Conservation (phyloP, 2,888 invertebrate genomes). For the Parasteatoda lunata region DNA sequence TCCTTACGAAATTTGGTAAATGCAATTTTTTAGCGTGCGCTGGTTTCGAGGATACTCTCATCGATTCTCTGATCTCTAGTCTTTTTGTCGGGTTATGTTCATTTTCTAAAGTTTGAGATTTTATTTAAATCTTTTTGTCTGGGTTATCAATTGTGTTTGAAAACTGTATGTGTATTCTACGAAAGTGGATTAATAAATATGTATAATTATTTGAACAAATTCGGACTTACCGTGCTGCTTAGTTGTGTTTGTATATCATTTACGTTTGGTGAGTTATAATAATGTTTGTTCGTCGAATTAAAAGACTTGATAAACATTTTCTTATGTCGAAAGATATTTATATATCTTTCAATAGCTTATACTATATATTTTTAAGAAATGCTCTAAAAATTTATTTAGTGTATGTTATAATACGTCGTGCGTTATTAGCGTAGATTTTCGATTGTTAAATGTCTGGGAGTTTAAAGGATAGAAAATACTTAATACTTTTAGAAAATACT, state of each 20-base stretch:
- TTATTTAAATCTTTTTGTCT: not conserved
- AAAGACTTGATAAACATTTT: too few relatives aligned
- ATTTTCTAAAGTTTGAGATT: not conserved
- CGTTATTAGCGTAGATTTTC: too few relatives aligned
- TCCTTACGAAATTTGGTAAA: not conserved
- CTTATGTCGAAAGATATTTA: too few relatives aligned
- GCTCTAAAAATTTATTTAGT: too few relatives aligned
- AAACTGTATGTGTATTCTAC: not conserved
- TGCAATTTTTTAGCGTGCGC: not conserved
- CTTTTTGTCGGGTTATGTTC: not conserved
- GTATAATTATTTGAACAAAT: constrained; percentile 8
- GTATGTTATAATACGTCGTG: too few relatives aligned
- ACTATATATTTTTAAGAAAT: too few relatives aligned
- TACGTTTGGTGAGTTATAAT: constrained; percentile 9
- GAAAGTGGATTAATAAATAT: constrained; percentile 8
- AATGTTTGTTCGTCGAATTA: not conserved
- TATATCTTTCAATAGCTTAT: too few relatives aligned
- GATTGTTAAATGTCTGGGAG: too few relatives aligned
- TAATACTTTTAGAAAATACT: too few relatives aligned
- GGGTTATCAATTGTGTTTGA: not conserved
- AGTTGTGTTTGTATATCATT: constrained; percentile 14
- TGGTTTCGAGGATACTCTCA: not conserved
- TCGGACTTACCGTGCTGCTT: constrained; percentile 23
- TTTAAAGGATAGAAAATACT: too few relatives aligned
- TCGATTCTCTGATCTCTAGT: not conserved